Evolutionary conservation across 2,797 vertebrate species (phyloP).

Genomic region (Gallinago solitaria): DNA sequence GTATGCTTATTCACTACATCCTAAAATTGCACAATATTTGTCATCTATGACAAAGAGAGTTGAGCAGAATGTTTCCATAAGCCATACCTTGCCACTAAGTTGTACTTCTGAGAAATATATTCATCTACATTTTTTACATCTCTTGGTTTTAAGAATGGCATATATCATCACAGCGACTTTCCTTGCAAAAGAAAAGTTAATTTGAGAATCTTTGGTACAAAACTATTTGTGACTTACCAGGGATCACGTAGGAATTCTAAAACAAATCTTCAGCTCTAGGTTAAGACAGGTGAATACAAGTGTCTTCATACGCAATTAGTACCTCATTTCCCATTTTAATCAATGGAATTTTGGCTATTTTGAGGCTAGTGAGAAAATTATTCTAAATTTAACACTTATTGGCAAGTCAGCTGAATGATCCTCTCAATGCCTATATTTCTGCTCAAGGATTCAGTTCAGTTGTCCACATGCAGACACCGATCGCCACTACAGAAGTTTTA

Average conservation of each 20-base stretch:
- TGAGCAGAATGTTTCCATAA: background rate
- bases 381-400: background rate
- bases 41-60: background rate
- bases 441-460: background rate
- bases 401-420: background rate
- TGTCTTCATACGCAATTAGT: fast-evolving
- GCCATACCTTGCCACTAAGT: background rate
- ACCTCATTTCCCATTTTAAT: background rate
- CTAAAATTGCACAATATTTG: background rate
- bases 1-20: background rate
- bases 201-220: background rate
- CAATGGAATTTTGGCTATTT: background rate
- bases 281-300: background rate
- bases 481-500: background rate
- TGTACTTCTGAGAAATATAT: background rate
- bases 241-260: background rate
- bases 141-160: background rate
- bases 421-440: background rate
- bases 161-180: background rate
- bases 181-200: background rate
- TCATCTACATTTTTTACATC: background rate
- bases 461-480: background rate
- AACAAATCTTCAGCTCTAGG: background rate
- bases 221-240: background rate
- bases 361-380: background rate